A percentile compares a stretch with the other conserved stretches of the same genome.
Conservation (phyloP, 2,797 vertebrate species). For the Merluccius polli region DNA sequence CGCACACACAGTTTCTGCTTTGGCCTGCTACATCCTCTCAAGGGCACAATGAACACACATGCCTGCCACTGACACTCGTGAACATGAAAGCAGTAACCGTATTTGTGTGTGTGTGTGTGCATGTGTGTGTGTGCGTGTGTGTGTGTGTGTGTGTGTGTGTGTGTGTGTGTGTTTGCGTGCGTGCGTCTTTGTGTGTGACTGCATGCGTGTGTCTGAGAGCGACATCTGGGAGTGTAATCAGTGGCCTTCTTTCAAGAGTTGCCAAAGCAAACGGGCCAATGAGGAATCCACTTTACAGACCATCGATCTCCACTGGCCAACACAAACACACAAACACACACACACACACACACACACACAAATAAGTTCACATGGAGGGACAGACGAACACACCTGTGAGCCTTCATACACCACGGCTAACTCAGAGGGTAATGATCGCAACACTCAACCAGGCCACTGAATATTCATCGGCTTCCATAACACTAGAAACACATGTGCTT, state of each 20-base stretch:
- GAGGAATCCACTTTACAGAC: conserved; percentile 99
- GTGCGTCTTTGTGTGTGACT: conserved; percentile 55
- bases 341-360: conserved; percentile 26
- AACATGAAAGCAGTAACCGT: conserved; percentile 24
- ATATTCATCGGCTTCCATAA: not conserved
- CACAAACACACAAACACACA: conserved; percentile 93
- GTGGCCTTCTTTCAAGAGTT: conserved; percentile 91
- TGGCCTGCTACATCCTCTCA: conserved; percentile 37
- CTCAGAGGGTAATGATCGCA: not conserved
- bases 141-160: conserved; percentile 67
- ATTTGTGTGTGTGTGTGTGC: conserved; percentile 25
- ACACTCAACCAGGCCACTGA: not conserved
- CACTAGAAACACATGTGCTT: not conserved
- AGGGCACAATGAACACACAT: not conserved
- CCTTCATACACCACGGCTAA: no score
- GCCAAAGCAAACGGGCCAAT: conserved; percentile 99
- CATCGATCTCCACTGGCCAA: conserved; percentile 89
- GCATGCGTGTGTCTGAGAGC: conserved; percentile 73
- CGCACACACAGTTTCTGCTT: conserved; percentile 12
- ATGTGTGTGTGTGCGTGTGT: conserved; percentile 27
- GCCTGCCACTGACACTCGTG: conserved; percentile 21
- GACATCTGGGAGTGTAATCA: conserved; percentile 99
- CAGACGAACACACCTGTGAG: conserved; percentile 11
- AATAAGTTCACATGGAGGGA: conserved; percentile 18
- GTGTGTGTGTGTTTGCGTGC: conserved; percentile 39